Percentiles rank a stretch among this genome's conserved stretches.
Conservation (phyloP, 1,140 invertebrate species). For the Tetragnatha versicolor region DNA sequence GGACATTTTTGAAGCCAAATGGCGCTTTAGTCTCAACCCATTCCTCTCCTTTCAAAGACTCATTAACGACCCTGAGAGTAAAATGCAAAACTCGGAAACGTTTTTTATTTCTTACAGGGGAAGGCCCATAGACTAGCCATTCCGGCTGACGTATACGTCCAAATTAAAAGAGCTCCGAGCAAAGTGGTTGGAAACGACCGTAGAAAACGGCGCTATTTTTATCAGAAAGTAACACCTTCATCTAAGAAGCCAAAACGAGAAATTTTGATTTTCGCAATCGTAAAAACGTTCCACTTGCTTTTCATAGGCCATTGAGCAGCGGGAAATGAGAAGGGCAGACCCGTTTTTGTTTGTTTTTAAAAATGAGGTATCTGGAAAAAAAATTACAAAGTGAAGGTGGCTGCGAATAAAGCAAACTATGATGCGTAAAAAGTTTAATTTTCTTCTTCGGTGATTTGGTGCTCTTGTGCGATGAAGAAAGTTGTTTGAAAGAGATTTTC, state of each 20-base stretch:
- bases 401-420: no score
- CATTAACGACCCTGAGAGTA: no score
- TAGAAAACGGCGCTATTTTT: conserved; percentile 40
- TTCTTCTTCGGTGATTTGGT: no score
- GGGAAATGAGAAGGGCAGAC: no score
- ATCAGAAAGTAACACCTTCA: conserved; percentile 2
- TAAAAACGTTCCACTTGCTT: conserved; percentile 27
- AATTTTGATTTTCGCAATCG: conserved; percentile 41
- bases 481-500: no score
- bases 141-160: background rate
- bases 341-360: background rate
- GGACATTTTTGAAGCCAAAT: no score
- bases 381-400: background rate
- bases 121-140: background rate
- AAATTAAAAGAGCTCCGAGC: conserved; percentile 20
- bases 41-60: background rate
- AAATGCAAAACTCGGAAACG: no score
- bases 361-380: no score
- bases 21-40: no score
- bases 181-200: conserved; percentile 5
- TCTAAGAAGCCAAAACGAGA: conserved; percentile 7
- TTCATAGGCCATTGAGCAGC: conserved; percentile 34
- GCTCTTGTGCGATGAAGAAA: no score
- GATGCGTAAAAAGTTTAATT: no score
- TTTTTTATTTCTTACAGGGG: conserved; percentile 8